These are phyloP conservation scores for Gavia stellata DNA, from an alignment of 2,113 vertebrate species.

Conservation along the genomic window DNA sequence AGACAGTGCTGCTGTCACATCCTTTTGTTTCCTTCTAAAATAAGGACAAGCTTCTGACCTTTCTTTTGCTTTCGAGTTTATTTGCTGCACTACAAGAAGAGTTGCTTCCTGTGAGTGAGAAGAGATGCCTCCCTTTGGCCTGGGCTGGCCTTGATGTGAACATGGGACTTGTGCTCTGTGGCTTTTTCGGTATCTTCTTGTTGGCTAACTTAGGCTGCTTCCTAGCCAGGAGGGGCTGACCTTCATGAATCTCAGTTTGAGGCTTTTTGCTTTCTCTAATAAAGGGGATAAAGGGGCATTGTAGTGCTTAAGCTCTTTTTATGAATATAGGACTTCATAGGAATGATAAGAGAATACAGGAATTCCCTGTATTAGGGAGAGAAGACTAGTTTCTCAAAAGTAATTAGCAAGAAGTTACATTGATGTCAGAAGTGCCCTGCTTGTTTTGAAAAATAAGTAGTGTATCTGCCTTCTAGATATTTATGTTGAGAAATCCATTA, in stretches of 20 bases:
- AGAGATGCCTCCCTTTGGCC: background rate
- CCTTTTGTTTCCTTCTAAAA: background rate
- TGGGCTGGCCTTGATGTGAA: background rate
- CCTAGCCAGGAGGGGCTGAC: background rate
- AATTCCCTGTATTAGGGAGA: background rate
- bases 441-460: slow-evolving; percentile 7
- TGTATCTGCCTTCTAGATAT: background rate
- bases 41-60: background rate
- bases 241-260: background rate
- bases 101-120: background rate
- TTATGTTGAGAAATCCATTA: background rate
- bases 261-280: background rate
- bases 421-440: background rate
- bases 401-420: background rate
- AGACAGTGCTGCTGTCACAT: background rate
- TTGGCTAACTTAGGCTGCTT: background rate
- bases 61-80: background rate
- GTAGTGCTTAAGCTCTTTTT: background rate
- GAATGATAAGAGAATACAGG: background rate
- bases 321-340: background rate
- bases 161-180: background rate
- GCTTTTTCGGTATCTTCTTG: background rate
- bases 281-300: background rate
- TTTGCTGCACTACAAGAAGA: background rate
- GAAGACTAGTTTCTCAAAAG: background rate